Evolutionary conservation across 1,140 invertebrate genomes (phyloP), one percentile per base, ranked within the genome.

Genomic region (Geopemphigus sp.): DNA sequence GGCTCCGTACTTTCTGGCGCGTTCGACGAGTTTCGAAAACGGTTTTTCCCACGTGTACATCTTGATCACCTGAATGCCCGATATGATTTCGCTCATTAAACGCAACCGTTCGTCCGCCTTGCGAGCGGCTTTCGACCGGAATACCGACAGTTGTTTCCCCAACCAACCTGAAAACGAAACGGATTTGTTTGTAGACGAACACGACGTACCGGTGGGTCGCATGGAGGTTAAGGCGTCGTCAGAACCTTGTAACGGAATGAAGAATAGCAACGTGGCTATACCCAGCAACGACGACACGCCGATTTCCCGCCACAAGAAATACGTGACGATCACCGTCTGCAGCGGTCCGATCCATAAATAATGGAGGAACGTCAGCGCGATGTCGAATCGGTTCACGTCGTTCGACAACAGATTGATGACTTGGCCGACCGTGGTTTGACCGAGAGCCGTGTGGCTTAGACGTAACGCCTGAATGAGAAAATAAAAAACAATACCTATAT

Each of bases 381-480:
- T 87, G 84, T 94, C 92, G 83, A 94, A 90, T 32, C 90, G 87
- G 80, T 90, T 90, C 66, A 93, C 91, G 85, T 98, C 95, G 85
- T 97, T 98, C 14, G 95, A 95, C 81, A 98, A 88, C 11, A 98
- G 87, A 86, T 97, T 98, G 14, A 97, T 92, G 84, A 97, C 92
- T 87, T 97, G 92, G 12, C 95, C 95, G 56, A 90, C 89, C 5
- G 93, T 93, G 5, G 92, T 94, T 83, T 92, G 88, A 26, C 90
- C 89, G 50, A 96, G 85, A 11, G 93, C 90, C 5, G 88, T 89
- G 82, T 89, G 89, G 80, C 88, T 90, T 47, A 92, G 86, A 3
- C 88, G 87, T 82, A 92, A 86, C 82, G 89, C 88, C 90, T 92
- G 39, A 1, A 1, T 8, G 50, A 0, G 32, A 47, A 68, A 14